Conservation (phyloP, 2,888 invertebrate genomes). For the Therioaphis trifolii region DNA sequence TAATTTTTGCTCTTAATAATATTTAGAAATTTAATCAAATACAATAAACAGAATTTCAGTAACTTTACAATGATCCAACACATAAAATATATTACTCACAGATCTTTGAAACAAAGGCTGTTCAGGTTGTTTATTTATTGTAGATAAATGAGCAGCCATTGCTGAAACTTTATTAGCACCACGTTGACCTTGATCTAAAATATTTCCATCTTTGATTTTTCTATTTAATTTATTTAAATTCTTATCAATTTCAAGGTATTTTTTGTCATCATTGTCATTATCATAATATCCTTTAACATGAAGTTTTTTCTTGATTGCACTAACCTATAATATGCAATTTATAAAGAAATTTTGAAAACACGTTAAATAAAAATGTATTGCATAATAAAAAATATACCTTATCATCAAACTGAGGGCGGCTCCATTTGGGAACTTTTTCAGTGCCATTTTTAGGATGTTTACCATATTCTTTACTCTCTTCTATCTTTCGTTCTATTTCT, state of each 20-base stretch:
- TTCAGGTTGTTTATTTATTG: constrained; percentile 63
- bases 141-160: constrained; percentile 83
- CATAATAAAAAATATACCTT: constrained; percentile 67
- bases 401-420: constrained; percentile 78
- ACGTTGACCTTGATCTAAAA: constrained; percentile 74
- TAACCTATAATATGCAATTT: constrained; percentile 69
- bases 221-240: constrained; percentile 78
- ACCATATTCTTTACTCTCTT: constrained; percentile 74
- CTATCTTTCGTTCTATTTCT: constrained; percentile 89
- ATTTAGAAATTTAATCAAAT: no score
- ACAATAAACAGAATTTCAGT: no score
- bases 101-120: constrained; percentile 62
- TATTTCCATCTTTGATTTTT: constrained; percentile 82
- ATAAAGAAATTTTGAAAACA: constrained; percentile 64
- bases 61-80: no score
- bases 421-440: constrained; percentile 92
- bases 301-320: constrained; percentile 76
- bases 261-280: constrained; percentile 73
- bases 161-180: constrained; percentile 84
- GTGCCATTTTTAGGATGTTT: constrained; percentile 72
- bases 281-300: constrained; percentile 71
- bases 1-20: no score
- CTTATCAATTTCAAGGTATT: constrained; percentile 80
- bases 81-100: constrained; percentile 45
- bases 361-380: constrained; percentile 3